phyloP scores from a whole-genome alignment of 2,113 vertebrate species.

The Cheilinus undulatus region DNA sequence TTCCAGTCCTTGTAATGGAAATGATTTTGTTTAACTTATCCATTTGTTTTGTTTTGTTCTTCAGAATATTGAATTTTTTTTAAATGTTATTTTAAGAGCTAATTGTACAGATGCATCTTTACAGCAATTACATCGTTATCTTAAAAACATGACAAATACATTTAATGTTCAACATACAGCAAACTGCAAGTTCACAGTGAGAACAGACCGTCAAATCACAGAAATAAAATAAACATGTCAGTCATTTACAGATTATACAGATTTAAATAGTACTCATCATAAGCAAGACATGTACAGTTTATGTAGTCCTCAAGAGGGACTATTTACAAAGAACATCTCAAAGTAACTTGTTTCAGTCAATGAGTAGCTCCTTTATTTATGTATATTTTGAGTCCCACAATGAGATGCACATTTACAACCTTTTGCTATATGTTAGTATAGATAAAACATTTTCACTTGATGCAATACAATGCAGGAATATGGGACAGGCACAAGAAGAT shows the following conservation, averaged over 20 bases:
- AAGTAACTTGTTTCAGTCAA: too few species aligned
- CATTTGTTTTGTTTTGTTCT: too few species aligned
- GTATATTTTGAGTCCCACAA: not conserved
- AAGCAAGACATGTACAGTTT: slow-evolving; percentile 19
- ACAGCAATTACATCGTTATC: not conserved
- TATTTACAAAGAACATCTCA: not conserved
- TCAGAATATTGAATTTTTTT: not conserved
- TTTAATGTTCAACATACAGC: slow-evolving; percentile 8
- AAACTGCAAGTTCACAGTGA: not conserved
- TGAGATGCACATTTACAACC: slow-evolving; percentile 25
- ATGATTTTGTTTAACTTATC: not conserved
- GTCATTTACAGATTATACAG: slow-evolving; percentile 40
- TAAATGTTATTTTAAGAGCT: not conserved
- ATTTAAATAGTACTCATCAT: slow-evolving; percentile 2
- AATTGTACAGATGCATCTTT: slow-evolving; percentile 7
- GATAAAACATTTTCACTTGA: slow-evolving; percentile 21
- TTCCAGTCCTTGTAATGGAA: not conserved
- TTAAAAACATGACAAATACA: slow-evolving; percentile 17
- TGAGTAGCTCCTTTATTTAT: not conserved
- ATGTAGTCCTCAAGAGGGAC: slow-evolving; percentile 14
- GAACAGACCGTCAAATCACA: slow-evolving; percentile 38
- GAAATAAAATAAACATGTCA: slow-evolving; percentile 29
- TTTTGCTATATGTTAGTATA: slow-evolving; percentile 12
- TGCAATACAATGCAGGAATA: slow-evolving; percentile 39
- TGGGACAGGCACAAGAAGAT: slow-evolving; percentile 54